Evolutionary conservation across 2,113 vertebrate genomes (phyloP), one percentile per base, ranked within the genome.

Genomic region (Ranitomeya imitator): DNA sequence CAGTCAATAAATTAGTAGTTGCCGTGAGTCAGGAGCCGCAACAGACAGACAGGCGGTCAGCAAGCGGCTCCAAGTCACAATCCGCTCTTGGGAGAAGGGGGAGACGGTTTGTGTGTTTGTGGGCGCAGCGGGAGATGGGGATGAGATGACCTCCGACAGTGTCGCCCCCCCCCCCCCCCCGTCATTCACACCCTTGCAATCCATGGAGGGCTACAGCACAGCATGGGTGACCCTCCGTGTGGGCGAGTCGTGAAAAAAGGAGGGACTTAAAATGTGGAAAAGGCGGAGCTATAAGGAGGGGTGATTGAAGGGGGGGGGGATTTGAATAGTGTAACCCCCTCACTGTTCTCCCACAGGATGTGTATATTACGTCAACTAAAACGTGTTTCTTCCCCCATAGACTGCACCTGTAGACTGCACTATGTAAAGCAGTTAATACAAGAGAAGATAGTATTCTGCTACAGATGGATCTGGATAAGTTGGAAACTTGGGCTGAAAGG

Each of bases 81-180:
- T 88, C 81, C 69, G 86, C 80, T 54, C 51, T 45, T 88, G 81
- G 87, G 84, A 84, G 69, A 88, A 79, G 63, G 0, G 2, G 15
- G 1, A 23, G 67, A 16, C 90, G 92, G 93, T 93, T 92, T 90
- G 93, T 88, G 71, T 84, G 55, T 78, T 93, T 88, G 69, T 77
- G 80, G 81, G 87, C 15, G 54, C 60, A 84, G 78, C 26, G n/a
- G 31, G 63, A 67, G 73, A 8, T 9, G 19, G 23, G 77, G 52
- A 67, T 81, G 54, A 37, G 78, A 23, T 19, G 59, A 59, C 60
- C 55, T 61, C 59, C 10, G 52, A 19, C 13, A 37, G 31, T 74
- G 18, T 76, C 3, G 73, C 31, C 54, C n/a, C n/a, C n/a, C n/a
- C n/a, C n/a, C n/a, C n/a, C n/a, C n/a, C n/a, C 37, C 23, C 31